Evolutionary conservation across 2,888 invertebrate genomes (phyloP), one percentile per base, ranked within the genome.

Genomic region (Linyphia triangularis): DNA sequence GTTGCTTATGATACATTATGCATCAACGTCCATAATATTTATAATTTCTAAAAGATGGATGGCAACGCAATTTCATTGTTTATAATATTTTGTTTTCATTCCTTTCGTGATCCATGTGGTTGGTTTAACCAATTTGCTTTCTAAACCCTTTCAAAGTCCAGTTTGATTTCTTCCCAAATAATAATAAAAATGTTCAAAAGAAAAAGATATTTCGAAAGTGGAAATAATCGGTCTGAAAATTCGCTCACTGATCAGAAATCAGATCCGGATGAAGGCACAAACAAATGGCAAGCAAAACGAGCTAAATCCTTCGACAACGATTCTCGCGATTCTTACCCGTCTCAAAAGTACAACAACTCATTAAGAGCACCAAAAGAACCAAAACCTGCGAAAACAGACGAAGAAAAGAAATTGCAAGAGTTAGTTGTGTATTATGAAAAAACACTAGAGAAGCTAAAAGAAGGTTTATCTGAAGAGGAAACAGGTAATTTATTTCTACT

Each of bases 391-490:
- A 40, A 73, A 0, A 7, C 26, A 6, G 77, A 24, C 37, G 30
- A 51, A n/a, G 67, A 67, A 22, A 33, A 79, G 13, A 79, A 79
- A 2, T 51, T 79, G 10, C 19, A 28, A 4, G 79, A 79, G 22
- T 57, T 79, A 51, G 30, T 67, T 0, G 10, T 24, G 2, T 79
- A 79, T 30, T 79, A 61, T 19, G 51, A 67, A 28, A 79, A 65
- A 67, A 51, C 30, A 33, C 16, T 79, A 10, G n/a, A 67, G 19
- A 79, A 65, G 5, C 19, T 79, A 1, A 79, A 79, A 22, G 37
- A 10, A 4, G 40, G 40, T 22, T 19, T 79, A 33, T 28, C 79
- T 19, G 51, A 65, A 16, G 79, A 79, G 19, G 65, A 65, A 6
- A 30, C 30, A n/a, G 79, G 79, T 79, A 67, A 78, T n/a, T 22